Evolutionary conservation across 1,140 invertebrate genomes (phyloP).

Genomic region (Onthophagus taurus): DNA sequence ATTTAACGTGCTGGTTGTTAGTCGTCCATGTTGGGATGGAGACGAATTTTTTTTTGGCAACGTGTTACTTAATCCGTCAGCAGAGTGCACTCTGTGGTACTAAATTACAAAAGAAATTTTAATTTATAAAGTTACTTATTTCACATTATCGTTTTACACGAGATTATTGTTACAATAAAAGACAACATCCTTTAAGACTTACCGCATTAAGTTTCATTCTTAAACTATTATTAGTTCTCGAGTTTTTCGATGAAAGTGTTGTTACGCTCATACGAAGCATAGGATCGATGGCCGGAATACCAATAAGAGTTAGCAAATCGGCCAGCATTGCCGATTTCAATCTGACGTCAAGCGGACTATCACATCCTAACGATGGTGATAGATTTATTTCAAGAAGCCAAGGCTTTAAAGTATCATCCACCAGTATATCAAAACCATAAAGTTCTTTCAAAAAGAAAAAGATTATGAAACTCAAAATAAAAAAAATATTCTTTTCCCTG

Average conservation of each 20-base stretch:
- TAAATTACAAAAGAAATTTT: slow-evolving; percentile 24
- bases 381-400: slow-evolving; percentile 92
- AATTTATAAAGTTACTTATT: too few relatives aligned
- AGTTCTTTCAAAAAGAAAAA: slow-evolving; percentile 68
- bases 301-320: slow-evolving; percentile 83
- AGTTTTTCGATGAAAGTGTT: slow-evolving; percentile 8
- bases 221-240: slow-evolving; percentile 19
- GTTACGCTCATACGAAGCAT: slow-evolving; percentile 43
- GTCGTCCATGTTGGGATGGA: slow-evolving; percentile 26
- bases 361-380: slow-evolving; percentile 87
- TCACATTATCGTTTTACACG: too few relatives aligned
- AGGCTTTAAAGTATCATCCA: slow-evolving; percentile 83
- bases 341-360: slow-evolving; percentile 83
- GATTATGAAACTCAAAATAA: too few relatives aligned
- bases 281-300: slow-evolving; percentile 70
- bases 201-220: slow-evolving; percentile 33
- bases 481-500: too few relatives aligned
- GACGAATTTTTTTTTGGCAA: slow-evolving; percentile 34
- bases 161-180: too few relatives aligned
- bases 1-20: slow-evolving; percentile 28
- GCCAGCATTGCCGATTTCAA: slow-evolving; percentile 86
- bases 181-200: slow-evolving; percentile 15
- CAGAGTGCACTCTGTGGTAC: slow-evolving; percentile 57
- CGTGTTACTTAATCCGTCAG: slow-evolving; percentile 47
- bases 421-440: slow-evolving; percentile 92